A percentile compares a stretch with the other conserved stretches of the same genome.
These are phyloP conservation scores for Scytalopus superciliaris DNA, from an alignment of 2,113 vertebrate species.

Conservation along the genomic window DNA sequence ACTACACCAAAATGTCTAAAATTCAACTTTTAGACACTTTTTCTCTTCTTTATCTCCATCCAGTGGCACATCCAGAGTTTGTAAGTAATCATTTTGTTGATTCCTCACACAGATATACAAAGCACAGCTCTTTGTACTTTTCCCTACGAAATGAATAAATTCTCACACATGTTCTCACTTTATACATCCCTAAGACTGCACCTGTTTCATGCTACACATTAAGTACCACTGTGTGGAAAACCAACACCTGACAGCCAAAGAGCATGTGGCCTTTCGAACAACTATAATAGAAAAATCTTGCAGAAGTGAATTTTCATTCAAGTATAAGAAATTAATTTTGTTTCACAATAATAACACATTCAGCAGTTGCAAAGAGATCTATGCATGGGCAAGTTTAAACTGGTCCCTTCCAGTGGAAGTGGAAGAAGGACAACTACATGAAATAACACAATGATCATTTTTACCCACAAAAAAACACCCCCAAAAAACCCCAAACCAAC, in stretches of 20 bases:
- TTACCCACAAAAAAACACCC: background rate
- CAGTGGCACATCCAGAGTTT: background rate
- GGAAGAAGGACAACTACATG: background rate
- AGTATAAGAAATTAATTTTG: conserved; percentile 2
- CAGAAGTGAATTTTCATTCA: conserved; percentile 1
- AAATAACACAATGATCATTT: background rate
- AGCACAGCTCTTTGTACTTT: background rate
- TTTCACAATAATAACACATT: background rate
- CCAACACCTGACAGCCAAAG: background rate
- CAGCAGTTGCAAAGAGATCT: conserved; percentile 20
- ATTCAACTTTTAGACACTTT: background rate
- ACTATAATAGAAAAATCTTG: background rate
- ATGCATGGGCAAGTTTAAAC: background rate
- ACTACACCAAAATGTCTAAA: background rate
- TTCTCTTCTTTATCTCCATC: background rate
- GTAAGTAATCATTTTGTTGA: background rate
- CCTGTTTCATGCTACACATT: background rate
- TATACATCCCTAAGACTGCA: background rate
- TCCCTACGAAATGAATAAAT: background rate
- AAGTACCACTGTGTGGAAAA: background rate
- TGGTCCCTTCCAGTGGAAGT: background rate
- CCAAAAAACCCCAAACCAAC: background rate
- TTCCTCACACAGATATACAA: background rate
- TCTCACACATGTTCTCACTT: background rate
- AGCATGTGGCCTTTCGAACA: background rate